These are phyloP conservation scores for Ormyrus nitidulus DNA, from an alignment of 2,888 invertebrate genomes.

Conservation along the genomic window DNA sequence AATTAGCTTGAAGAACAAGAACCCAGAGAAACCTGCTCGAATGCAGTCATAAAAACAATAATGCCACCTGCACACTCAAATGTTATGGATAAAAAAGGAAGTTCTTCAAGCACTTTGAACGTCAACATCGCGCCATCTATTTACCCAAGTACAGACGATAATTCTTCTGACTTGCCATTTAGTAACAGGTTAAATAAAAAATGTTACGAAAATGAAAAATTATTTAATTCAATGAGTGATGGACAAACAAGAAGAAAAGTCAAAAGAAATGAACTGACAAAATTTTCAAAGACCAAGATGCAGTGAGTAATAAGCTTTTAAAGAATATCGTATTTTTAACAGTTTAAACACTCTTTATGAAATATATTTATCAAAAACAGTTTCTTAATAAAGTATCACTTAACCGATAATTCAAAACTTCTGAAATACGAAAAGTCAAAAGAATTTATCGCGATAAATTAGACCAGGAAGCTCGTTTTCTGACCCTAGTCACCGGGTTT, in stretches of 20 bases:
- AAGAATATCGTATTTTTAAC: too few species aligned
- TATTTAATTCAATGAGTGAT: conserved; percentile 32
- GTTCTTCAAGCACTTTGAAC: conserved; percentile 8
- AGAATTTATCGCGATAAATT: too few species aligned
- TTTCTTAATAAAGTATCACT: too few species aligned
- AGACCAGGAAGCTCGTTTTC: not conserved
- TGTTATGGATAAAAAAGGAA: conserved; percentile 63
- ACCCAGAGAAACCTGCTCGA: not conserved
- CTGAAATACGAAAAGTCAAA: not conserved
- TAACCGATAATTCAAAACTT: not conserved
- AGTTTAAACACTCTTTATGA: too few species aligned
- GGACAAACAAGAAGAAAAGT: conserved; percentile 49
- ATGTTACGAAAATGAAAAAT: not conserved
- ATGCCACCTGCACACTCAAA: conserved; percentile 64
- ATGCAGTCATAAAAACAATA: conserved; percentile 59
- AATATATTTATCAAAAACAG: too few species aligned
- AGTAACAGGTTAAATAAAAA: not conserved
- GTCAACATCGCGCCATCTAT: conserved; percentile 61
- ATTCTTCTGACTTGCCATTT: conserved; percentile 51
- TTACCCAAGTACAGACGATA: conserved; percentile 62
- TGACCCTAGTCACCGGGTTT: not conserved
- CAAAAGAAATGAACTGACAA: not conserved
- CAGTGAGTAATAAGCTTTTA: conserved; percentile 51
- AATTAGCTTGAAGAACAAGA: not conserved
- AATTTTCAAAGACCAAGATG: conserved; percentile 23